A percentile compares a stretch with the other conserved stretches of the same genome.
Evolutionary conservation across 2,888 invertebrate species (phyloP).

Genomic region (Rhorus exstirpatorius): DNA sequence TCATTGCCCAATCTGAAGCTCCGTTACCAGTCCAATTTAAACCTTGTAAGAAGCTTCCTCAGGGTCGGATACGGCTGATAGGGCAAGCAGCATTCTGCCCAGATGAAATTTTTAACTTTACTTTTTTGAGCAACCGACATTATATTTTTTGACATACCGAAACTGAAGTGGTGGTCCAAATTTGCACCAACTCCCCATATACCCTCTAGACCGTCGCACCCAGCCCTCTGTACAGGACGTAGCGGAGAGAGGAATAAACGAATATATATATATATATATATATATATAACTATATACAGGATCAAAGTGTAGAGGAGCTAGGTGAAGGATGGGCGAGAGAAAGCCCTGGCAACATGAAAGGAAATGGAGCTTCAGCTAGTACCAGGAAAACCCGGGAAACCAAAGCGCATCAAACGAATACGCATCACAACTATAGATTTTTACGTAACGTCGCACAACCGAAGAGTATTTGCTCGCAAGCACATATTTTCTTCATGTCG

Average conservation of each 20-base stretch:
- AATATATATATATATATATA: constrained; percentile 1
- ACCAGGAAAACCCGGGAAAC: constrained; percentile 49
- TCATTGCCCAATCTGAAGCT: too few relatives aligned
- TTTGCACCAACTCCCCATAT: background rate
- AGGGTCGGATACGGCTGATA: too few relatives aligned
- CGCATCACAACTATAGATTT: constrained; percentile 27
- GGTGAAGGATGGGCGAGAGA: constrained; percentile 50
- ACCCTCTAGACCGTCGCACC: constrained; percentile 41
- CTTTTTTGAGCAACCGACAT: too few relatives aligned
- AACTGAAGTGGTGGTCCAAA: too few relatives aligned
- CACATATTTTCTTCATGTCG: constrained; percentile 21
- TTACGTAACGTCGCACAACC: background rate
- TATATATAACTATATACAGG: constrained; percentile 24
- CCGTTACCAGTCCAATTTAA: too few relatives aligned
- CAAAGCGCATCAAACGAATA: constrained; percentile 15
- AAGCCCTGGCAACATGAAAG: constrained; percentile 57
- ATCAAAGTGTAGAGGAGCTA: constrained; percentile 28
- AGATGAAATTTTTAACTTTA: too few relatives aligned
- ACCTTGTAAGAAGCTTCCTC: too few relatives aligned
- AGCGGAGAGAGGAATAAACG: constrained; percentile 20
- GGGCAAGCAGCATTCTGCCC: too few relatives aligned
- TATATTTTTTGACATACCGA: too few relatives aligned
- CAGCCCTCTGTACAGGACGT: constrained; percentile 30
- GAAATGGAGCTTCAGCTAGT: constrained; percentile 35
- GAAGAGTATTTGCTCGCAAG: constrained; percentile 7